These are phyloP conservation scores for Sarcophaga carnaria DNA, from an alignment of 2,888 invertebrate species.

Conservation along the genomic window DNA sequence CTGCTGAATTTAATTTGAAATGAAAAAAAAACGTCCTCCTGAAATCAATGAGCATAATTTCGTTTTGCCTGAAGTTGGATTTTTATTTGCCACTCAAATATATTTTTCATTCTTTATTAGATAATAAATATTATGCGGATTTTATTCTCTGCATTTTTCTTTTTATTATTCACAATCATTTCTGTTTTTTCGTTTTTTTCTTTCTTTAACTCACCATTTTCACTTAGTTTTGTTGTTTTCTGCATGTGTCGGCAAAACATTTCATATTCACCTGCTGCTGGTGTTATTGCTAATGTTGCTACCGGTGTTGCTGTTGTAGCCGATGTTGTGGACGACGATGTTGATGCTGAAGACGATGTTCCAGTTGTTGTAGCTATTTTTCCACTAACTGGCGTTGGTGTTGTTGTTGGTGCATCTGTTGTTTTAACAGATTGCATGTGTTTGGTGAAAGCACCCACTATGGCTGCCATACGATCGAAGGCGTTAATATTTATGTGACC, in stretches of 20 bases:
- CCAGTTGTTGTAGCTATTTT: conserved; percentile 1
- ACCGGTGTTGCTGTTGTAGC: conserved; percentile 9
- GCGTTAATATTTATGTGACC: conserved; percentile 91
- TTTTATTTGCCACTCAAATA: neutral
- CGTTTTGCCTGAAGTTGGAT: neutral
- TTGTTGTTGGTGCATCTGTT: conserved; percentile 66
- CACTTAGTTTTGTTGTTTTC: conserved; percentile 79
- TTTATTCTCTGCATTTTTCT: neutral
- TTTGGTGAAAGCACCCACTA: conserved; percentile 81
- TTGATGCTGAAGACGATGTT: conserved; percentile 59
- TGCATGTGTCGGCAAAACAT: conserved; percentile 81
- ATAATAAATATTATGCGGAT: conserved; percentile 55
- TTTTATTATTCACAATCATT: conserved; percentile 5
- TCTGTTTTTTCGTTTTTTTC: neutral
- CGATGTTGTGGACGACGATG: conserved; percentile 37
- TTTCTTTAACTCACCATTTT: conserved; percentile 79
- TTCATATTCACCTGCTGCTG: conserved; percentile 77
- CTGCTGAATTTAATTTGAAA: neutral
- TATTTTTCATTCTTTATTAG: conserved; percentile 21
- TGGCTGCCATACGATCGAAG: conserved; percentile 81
- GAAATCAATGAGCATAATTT: neutral
- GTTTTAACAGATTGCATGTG: conserved; percentile 81
- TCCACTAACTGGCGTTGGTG: neutral
- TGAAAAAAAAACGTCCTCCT: neutral
- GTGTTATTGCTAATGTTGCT: conserved; percentile 71